Percentiles rank a stretch among this genome's conserved stretches.
Conservation (phyloP, 2,888 invertebrate species). For the Drosophila parthenogenetica region DNA sequence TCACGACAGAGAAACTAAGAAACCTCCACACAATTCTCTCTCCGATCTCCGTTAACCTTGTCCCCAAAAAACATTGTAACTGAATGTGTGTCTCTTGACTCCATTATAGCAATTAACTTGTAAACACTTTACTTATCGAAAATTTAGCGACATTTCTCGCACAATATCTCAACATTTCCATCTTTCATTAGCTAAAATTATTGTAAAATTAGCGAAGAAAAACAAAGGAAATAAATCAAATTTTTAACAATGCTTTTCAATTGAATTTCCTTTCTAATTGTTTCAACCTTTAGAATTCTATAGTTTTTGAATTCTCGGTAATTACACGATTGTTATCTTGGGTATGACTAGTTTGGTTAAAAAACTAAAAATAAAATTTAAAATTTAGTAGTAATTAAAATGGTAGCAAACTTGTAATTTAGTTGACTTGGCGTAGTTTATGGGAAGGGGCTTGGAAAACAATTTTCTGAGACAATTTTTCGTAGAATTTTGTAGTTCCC, state of each 20-base stretch:
- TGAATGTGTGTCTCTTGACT: slow-evolving; percentile 10
- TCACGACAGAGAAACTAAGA: slow-evolving; percentile 1
- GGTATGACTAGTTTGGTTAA: slow-evolving; percentile 6
- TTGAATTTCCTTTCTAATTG: slow-evolving; percentile 12
- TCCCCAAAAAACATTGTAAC: slow-evolving; percentile 10
- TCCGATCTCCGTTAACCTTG: slow-evolving; percentile 11
- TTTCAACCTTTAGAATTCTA: slow-evolving; percentile 16
- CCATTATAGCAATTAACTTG: slow-evolving; percentile 58
- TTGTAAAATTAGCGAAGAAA: not conserved
- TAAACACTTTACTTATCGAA: slow-evolving; percentile 59
- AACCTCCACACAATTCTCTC: slow-evolving; percentile 6
- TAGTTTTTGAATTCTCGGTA: slow-evolving; percentile 6
- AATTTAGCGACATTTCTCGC: slow-evolving; percentile 12
- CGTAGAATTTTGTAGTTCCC: no score
- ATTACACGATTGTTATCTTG: slow-evolving; percentile 18
- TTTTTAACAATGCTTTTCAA: not conserved
- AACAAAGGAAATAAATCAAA: slow-evolving; percentile 2
- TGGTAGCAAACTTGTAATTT: slow-evolving; percentile 12
- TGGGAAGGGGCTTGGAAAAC: no score
- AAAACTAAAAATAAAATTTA: not conserved
- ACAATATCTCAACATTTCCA: slow-evolving; percentile 10
- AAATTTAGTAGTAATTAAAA: slow-evolving; percentile 6
- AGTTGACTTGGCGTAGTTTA: not conserved
- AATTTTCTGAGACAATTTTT: no score
- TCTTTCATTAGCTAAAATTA: slow-evolving; percentile 21